These are phyloP conservation scores for Labeo calbasu DNA, from an alignment of 2,797 vertebrate species.

Conservation along the genomic window DNA sequence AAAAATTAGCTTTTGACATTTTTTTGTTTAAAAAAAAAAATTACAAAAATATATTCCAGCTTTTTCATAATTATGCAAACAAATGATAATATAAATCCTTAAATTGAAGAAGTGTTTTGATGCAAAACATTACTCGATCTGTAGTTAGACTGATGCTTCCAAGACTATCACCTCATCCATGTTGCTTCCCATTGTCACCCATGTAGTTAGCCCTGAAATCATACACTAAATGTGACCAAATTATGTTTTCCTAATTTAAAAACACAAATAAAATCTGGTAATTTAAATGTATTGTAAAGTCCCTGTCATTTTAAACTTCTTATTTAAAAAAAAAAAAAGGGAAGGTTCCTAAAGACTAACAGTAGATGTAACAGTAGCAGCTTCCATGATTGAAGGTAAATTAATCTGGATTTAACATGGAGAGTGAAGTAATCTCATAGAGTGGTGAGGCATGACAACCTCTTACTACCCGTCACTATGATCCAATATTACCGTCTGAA, in stretches of 20 bases:
- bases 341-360: neutral
- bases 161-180: neutral
- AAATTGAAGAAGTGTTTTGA: neutral
- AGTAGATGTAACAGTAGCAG: neutral
- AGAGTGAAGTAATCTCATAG: constrained; percentile 67
- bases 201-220: neutral
- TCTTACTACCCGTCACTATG: constrained; percentile 20
- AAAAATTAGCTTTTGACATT: neutral
- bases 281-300: too few relatives aligned
- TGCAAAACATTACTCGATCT: neutral
- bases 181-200: neutral
- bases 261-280: neutral
- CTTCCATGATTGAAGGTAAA: constrained; percentile 60
- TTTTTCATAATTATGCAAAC: neutral
- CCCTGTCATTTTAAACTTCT: neutral
- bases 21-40: neutral
- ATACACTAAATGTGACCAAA: neutral
- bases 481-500: constrained; percentile 49
- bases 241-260: neutral
- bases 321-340: too few relatives aligned
- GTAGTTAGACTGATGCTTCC: neutral
- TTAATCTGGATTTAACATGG: constrained; percentile 75
- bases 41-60: neutral
- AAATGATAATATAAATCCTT: neutral
- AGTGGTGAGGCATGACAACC: constrained; percentile 58